A percentile compares a stretch with the other conserved stretches of the same genome.
These are phyloP conservation scores for Hydrotaea diabolus DNA, from an alignment of 2,888 invertebrate species.

Conservation along the genomic window DNA sequence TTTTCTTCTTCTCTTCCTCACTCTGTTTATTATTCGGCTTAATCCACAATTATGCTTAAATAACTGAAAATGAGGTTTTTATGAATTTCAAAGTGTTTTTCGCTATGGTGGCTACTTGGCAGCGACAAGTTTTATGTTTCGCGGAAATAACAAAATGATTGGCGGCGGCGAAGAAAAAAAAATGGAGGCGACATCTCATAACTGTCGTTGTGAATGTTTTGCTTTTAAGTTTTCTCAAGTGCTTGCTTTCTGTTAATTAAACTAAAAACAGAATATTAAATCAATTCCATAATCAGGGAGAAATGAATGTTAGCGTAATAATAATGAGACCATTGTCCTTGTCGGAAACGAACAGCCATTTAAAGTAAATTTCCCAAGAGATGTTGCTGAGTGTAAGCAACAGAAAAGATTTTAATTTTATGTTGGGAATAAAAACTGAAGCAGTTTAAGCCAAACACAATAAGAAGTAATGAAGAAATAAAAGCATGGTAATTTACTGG, in stretches of 20 bases:
- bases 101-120: too few species aligned
- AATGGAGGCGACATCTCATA: constrained; percentile 9
- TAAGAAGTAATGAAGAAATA: too few species aligned
- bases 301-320: not conserved
- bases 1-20: not conserved
- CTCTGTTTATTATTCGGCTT: not conserved
- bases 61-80: constrained; percentile 23
- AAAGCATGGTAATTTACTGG: too few species aligned
- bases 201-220: constrained; percentile 42
- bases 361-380: too few species aligned
- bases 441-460: too few species aligned
- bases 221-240: not conserved
- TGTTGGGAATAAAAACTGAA: too few species aligned
- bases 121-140: too few species aligned
- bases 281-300: too few species aligned
- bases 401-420: too few species aligned
- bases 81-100: constrained; percentile 9
- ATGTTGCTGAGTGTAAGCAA: too few species aligned
- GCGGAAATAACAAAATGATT: not conserved
- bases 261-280: not conserved
- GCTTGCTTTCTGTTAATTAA: not conserved
- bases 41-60: constrained; percentile 28
- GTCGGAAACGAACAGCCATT: too few species aligned
- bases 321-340: not conserved
- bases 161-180: too few species aligned